These are phyloP conservation scores for Habropoda laboriosa DNA, from an alignment of 1,140 invertebrate genomes.

Conservation along the genomic window DNA sequence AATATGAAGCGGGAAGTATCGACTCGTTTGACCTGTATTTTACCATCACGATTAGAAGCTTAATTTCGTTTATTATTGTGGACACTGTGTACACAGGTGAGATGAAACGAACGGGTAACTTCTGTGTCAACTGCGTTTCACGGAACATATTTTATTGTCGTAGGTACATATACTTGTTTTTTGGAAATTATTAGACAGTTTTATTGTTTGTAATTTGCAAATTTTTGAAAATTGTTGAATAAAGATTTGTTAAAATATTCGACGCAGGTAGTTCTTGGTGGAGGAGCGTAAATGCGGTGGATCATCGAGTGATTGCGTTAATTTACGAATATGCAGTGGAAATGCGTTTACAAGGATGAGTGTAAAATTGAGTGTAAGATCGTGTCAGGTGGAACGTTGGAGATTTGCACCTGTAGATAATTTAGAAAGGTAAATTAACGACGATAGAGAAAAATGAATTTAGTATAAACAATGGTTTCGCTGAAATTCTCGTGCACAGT, in stretches of 20 bases:
- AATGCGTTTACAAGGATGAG: neutral
- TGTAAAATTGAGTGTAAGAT: neutral
- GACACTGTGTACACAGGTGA: no score
- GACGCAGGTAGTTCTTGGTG: neutral
- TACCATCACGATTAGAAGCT: neutral
- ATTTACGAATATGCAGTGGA: neutral
- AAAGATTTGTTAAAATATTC: neutral
- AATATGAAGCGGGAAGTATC: neutral
- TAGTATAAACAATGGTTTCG: no score
- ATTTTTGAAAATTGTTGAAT: neutral
- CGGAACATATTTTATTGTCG: no score
- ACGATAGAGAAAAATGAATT: no score
- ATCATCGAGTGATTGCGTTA: neutral
- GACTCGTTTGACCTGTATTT: no score
- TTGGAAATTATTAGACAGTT: neutral
- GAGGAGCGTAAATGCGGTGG: neutral
- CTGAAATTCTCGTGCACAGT: no score
- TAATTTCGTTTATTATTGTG: neutral
- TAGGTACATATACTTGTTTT: no score
- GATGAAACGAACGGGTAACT: no score
- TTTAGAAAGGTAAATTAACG: no score
- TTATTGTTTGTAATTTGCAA: neutral
- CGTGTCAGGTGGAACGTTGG: neutral
- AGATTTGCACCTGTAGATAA: no score
- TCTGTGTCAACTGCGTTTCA: no score